Evolutionary conservation across 2,797 vertebrate genomes (phyloP).

Genomic region (Spinus pinus): DNA sequence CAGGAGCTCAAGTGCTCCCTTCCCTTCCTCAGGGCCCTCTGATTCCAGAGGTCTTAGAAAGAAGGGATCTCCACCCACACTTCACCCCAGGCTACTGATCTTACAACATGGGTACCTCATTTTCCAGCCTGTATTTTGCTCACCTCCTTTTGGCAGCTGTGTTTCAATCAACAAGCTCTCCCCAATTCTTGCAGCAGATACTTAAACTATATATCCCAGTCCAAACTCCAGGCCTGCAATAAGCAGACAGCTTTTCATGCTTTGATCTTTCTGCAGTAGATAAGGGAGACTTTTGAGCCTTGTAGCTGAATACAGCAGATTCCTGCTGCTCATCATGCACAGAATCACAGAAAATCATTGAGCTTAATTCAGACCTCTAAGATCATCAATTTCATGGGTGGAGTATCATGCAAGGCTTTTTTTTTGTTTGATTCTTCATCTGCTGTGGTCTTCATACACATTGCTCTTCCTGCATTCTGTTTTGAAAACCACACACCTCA

Average conservation of each 20-base stretch:
- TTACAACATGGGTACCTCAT: background rate
- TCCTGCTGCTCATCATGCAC: background rate
- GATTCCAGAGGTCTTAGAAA: background rate
- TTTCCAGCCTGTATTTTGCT: background rate
- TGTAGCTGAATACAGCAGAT: background rate
- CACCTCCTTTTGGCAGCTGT: background rate
- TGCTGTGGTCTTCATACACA: background rate
- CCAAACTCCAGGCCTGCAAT: background rate
- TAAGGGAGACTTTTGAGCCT: background rate
- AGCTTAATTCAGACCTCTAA: background rate
- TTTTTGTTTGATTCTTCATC: background rate
- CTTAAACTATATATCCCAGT: background rate
- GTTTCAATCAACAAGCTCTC: background rate
- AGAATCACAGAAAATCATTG: background rate
- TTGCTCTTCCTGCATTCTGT: background rate
- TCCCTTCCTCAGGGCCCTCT: background rate
- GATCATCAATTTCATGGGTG: background rate
- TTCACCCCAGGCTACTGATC: slow-evolving; percentile 6
- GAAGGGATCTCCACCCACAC: background rate
- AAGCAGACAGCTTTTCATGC: background rate
- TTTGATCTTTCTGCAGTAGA: background rate
- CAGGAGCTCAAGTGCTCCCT: background rate
- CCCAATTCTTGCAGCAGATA: background rate
- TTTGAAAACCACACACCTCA: background rate
- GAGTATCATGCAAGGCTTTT: background rate